Percentiles rank a stretch among this genome's conserved stretches.
These are phyloP conservation scores for Drosophila buzzatii DNA, from an alignment of 2,888 invertebrate genomes.

Conservation along the genomic window DNA sequence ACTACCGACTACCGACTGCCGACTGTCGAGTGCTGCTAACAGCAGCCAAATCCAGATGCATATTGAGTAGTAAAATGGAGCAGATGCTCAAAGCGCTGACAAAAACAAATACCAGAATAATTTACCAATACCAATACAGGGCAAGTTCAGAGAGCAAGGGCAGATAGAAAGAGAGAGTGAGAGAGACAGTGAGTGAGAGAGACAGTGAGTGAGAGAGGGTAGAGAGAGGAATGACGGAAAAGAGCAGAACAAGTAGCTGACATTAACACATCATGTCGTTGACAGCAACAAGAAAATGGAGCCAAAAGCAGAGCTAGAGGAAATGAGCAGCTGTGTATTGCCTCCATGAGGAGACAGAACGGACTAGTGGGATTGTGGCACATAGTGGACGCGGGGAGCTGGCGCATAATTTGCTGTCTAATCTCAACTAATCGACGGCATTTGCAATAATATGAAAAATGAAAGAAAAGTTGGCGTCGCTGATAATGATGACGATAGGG, in stretches of 20 bases:
- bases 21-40: slow-evolving; percentile 38
- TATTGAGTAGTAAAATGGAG: slow-evolving; percentile 61
- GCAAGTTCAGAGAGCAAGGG: slow-evolving; percentile 32
- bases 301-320: slow-evolving; percentile 40
- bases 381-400: background rate
- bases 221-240: slow-evolving; percentile 20
- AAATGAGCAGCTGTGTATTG: slow-evolving; percentile 55
- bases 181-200: slow-evolving; percentile 3
- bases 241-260: slow-evolving; percentile 52
- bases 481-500: slow-evolving; percentile 74
- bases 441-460: slow-evolving; percentile 80
- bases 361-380: background rate
- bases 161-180: background rate
- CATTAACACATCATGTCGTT: slow-evolving; percentile 79
- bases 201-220: slow-evolving; percentile 8
- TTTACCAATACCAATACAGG: slow-evolving; percentile 64
- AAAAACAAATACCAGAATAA: slow-evolving; percentile 76
- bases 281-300: slow-evolving; percentile 61
- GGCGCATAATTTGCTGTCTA: slow-evolving; percentile 77
- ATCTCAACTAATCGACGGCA: slow-evolving; percentile 79
- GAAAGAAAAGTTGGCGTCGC: slow-evolving; percentile 66
- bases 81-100: slow-evolving; percentile 56
- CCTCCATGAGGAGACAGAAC: background rate
- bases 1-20: slow-evolving; percentile 27
- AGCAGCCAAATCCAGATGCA: slow-evolving; percentile 61